Evolutionary conservation across 1,140 invertebrate species (phyloP).

Genomic region (Prorops nasuta): DNA sequence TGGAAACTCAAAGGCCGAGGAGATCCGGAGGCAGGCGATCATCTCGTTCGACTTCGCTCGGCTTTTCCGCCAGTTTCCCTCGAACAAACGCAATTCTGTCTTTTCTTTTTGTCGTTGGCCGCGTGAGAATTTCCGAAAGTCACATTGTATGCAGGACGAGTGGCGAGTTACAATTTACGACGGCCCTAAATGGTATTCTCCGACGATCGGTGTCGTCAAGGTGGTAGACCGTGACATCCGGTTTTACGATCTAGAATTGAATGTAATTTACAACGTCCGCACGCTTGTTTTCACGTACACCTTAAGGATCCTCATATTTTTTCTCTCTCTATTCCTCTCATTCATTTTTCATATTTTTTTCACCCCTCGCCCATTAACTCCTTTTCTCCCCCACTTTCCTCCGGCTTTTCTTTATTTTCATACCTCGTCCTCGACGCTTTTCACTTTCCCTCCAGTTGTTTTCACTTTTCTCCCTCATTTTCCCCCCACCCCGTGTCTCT

Average conservation of each 20-base stretch:
- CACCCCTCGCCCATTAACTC: not conserved
- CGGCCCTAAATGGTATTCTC: constrained; percentile 15
- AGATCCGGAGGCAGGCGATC: too few species aligned
- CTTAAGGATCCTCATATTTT: too few species aligned
- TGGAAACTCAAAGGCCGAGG: too few species aligned
- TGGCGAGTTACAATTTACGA: constrained; percentile 17
- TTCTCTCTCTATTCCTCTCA: too few species aligned
- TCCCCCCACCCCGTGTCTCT: too few species aligned
- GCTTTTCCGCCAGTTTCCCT: too few species aligned
- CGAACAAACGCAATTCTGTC: too few species aligned
- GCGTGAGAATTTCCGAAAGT: not conserved
- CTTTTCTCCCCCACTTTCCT: not conserved
- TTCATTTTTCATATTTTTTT: constrained; percentile 2
- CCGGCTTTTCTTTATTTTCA: not conserved
- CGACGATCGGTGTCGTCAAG: constrained; percentile 31
- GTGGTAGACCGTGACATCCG: constrained; percentile 33
- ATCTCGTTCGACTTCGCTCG: too few species aligned
- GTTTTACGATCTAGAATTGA: constrained; percentile 43
- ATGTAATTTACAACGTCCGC: constrained; percentile 43
- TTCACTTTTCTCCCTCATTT: not conserved
- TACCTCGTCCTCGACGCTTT: not conserved
- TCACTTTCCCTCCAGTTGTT: not conserved
- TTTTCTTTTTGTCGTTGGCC: too few species aligned
- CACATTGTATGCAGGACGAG: not conserved
- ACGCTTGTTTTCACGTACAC: constrained; percentile 17